These are phyloP conservation scores for Tupaia chinensis DNA, from an alignment of 2,113 vertebrate genomes.

Conservation along the genomic window DNA sequence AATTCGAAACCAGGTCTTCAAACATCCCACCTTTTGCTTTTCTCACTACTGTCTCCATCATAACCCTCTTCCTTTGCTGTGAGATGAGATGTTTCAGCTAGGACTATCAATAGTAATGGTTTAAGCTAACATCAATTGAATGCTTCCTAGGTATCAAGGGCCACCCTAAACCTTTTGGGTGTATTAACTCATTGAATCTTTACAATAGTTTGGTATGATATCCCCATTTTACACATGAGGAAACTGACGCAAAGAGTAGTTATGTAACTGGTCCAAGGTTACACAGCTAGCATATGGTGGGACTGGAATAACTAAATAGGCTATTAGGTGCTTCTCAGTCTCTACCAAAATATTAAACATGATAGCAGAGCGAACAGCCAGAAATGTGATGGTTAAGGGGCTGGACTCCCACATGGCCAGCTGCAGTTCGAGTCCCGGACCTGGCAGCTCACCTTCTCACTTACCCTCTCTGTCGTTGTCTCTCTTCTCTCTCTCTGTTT, in stretches of 20 bases:
- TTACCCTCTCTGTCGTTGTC: too few relatives aligned
- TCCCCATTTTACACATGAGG: background rate
- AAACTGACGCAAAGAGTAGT: background rate
- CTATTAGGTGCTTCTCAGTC: background rate
- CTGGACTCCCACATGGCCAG: too few relatives aligned
- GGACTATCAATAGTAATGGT: background rate
- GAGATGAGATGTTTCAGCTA: constrained; percentile 3
- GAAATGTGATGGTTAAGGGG: too few relatives aligned
- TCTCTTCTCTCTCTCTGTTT: too few relatives aligned
- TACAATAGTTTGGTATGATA: background rate
- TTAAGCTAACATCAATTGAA: constrained; percentile 16
- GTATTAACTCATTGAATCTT: background rate
- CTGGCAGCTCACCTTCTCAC: too few relatives aligned
- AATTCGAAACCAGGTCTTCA: background rate
- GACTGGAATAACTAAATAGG: constrained; percentile 39
- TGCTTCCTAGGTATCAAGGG: background rate
- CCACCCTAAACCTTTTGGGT: background rate
- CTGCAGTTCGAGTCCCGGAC: too few relatives aligned
- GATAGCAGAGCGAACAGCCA: background rate
- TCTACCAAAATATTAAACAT: constrained; percentile 29
- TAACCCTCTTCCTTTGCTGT: constrained; percentile 16
- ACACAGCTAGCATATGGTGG: background rate
- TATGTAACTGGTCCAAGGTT: background rate
- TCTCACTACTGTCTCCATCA: background rate
- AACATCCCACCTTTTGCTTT: background rate